Evolutionary conservation across 2,888 invertebrate genomes (phyloP), one percentile per base, ranked within the genome.

Genomic region (Ectemnius cavifrons): DNA sequence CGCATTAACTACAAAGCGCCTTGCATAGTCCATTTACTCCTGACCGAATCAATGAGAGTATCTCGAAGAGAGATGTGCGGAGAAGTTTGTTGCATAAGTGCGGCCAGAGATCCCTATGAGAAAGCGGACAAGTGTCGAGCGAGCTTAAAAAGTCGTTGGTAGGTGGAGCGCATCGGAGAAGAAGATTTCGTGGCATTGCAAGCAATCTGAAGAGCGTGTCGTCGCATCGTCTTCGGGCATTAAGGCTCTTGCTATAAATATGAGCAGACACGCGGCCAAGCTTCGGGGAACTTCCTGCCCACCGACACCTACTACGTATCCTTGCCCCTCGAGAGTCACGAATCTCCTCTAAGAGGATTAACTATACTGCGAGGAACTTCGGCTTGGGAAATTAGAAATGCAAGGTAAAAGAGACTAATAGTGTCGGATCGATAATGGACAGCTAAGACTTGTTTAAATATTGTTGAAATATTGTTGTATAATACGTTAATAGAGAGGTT

Each of bases 201-300:
- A 68, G 68, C 69, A 68, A 66, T 56, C 27, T 71, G 56, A 46
- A 64, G 77, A 66, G 62, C 82, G 84, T 84, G 84, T 78, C 77
- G 65, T 67, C 67, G 78, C 84, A 84, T 84, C 74, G 61, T 73
- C 77, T 62, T 63, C 63, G 57, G 57, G 81, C 74, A 83, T 84
- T 82, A 84, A 80, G 78, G 66, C 61, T 67, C 78, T 69, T 63
- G 75, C 79, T 79, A 78, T 83, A 84, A 84, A 83, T 84, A 84
- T 84, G 84, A 82, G 66, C 75, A 77, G 79, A 78, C 84, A 84
- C 80, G 83, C 80, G 74, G 37, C 37, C 79, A 56, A 63, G 64
- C 63, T 71, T 72, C 64, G 61, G 62, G 62, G 72, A 49, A 64
- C 49, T 49, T 68, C 46, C 76, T 79, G 76, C 63, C 16, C 16